Base-by-base conservation (phyloP, 1,140 invertebrate species). In the Pseudoatta argentina region DNA sequence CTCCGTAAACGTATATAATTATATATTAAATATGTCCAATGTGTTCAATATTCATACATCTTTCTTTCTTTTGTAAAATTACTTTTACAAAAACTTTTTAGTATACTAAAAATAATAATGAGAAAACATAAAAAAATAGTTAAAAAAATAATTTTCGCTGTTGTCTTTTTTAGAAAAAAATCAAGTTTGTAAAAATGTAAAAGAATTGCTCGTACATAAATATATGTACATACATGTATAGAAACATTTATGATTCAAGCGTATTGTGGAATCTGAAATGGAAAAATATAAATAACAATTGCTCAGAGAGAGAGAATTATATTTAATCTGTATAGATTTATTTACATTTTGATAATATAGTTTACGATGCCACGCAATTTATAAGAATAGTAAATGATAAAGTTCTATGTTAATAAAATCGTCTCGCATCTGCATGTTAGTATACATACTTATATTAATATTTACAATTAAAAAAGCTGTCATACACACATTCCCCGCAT, bases 381-480 rank as follows among this genome's bases (percentile, higher is more conserved):
- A 77, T 91, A 90, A 91, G 76, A 90, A 90, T 91, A 88, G 61
- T 83, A 87, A 51, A 63, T 78, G 76, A 89, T 79, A 82, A 51
- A 72, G 55, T 73, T 88, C 85, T 51, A 86, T 88, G 69, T 82
- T 90, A 90, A 91, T 91, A 91, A 91, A 91, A 91, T 85, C 61
- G 39, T 27, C 53, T 87, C 57, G 10, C 83, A 90, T 8, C 7
- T 79, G 53, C 71, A 78, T 79, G 12, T n/a, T 87, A 48, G 34
- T 24, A 6, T 79, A 14, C 39, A 57, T 69, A 51, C 39, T n/a
- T 51, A 8, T 83, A 67, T 77, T 57, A 83, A 67, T 91, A 91
- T 91, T 89, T 91, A 91, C 90, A 91, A 88, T 89, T 86, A 85
- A 55, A 91, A 91, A 91, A 89, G 90, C 86, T 79, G 85, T 73